Evolutionary conservation across 1,140 invertebrate genomes (phyloP), one percentile per base, ranked within the genome.

Genomic region (Drosophila prosaltans): DNA sequence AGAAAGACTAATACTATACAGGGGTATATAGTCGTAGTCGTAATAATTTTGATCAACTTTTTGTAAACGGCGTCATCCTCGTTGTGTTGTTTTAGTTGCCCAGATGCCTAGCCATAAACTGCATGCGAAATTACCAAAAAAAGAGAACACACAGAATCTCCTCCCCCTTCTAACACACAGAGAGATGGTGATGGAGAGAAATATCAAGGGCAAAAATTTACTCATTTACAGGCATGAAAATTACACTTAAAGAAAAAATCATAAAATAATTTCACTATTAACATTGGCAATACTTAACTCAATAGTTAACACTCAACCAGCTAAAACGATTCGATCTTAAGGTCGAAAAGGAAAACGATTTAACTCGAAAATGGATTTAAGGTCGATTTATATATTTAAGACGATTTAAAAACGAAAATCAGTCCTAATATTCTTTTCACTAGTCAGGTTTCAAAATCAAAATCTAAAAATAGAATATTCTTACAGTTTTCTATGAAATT

Each of bases 41-140:
- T 88, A 83, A 86, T 86, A 86, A 86, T 88, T 86, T 88, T 88
- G 83, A 86, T 86, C 83, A 86, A 86, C 80, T 86, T 86, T 51
- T 86, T 86, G 80, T 88, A 82, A 77, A 84, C 76, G 61, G 40
- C 66, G 43, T 78, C 75, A 72, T 78, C 75, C 60, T 74, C 69
- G 59, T 59, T 36, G 16, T 55, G 65, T 16, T 61, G 70, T 32
- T 70, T 61, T 69, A 66, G 79, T 40, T 80, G 72, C 65, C 77
- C 45, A 51, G 45, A 66, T 76, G 80, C 76, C 80, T 71, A 72
- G 83, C 66, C 83, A 86, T 86, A 86, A 86, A 86, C 83, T 86
- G 83, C 83, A 86, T 71, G 83, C 77, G 83, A 89, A 86, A 88
- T 88, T 83, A 72, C 83, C 80, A 74, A 83, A 86, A 88, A 77